A percentile compares a stretch with the other conserved stretches of the same genome.
phyloP scores from a whole-genome alignment of 2,888 invertebrate genomes.

The Eueremaeus valkanovi region DNA sequence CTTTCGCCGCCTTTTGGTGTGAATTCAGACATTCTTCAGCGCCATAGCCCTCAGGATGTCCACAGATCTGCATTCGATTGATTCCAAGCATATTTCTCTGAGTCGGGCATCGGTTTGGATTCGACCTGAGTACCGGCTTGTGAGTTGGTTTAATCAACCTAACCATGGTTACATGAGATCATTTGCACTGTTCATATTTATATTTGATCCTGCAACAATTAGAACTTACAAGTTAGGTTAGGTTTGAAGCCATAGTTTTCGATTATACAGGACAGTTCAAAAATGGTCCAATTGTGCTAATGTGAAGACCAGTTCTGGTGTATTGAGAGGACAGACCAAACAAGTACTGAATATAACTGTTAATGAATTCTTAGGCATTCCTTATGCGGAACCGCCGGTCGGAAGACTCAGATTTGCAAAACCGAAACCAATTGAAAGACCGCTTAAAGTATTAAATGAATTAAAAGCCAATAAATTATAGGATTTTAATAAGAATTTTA shows the following conservation, averaged over 20 bases:
- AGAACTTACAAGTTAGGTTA: no score
- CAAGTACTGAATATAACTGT: neutral
- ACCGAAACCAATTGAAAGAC: neutral
- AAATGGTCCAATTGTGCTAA: neutral
- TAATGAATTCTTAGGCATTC: neutral
- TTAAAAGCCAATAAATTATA: neutral
- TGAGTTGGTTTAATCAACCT: no score
- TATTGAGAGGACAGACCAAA: neutral
- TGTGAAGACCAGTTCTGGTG: constrained; percentile 2
- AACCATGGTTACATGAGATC: no score
- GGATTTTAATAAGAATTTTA: neutral
- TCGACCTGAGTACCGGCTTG: no score
- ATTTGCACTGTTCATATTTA: no score
- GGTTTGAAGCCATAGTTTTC: no score
- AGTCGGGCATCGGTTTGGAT: constrained; percentile 35
- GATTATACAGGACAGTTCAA: no score
- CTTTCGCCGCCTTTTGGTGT: constrained; percentile 40
- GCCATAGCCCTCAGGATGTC: constrained; percentile 25
- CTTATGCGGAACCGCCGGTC: neutral
- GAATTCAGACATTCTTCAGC: constrained; percentile 5
- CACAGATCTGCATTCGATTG: constrained; percentile 37
- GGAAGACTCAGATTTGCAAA: neutral
- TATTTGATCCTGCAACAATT: no score
- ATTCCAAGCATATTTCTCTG: constrained; percentile 38
- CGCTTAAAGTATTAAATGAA: neutral